A percentile compares a stretch with the other conserved stretches of the same genome.
phyloP scores from a whole-genome alignment of 1,140 invertebrate genomes.

The Centruroides sculpturatus region DNA sequence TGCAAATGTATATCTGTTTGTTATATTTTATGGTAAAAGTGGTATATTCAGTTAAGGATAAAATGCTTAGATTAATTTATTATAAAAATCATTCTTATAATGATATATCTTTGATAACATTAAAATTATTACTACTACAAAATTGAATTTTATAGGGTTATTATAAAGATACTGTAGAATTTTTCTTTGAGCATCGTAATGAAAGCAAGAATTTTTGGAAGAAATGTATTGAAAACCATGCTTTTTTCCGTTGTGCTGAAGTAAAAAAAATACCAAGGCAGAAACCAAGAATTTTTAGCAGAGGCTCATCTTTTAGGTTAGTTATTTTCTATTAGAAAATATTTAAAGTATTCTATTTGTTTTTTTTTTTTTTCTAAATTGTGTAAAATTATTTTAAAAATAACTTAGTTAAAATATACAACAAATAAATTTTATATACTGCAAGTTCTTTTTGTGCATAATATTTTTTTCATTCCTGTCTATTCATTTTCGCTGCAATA shows the following conservation, averaged over 20 bases:
- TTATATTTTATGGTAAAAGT: too few species aligned
- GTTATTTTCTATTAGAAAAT: background rate
- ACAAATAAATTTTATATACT: too few species aligned
- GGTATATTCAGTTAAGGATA: too few species aligned
- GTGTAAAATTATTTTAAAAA: too few species aligned
- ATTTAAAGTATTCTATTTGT: background rate
- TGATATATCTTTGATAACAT: background rate
- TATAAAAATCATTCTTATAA: too few species aligned
- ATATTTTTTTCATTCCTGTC: too few species aligned
- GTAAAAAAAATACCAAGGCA: constrained; percentile 65
- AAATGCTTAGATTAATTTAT: too few species aligned
- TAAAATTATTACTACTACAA: background rate
- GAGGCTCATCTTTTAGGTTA: constrained; percentile 90
- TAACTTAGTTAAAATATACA: too few species aligned
- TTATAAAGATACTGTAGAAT: constrained; percentile 95
- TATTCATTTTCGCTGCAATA: too few species aligned
- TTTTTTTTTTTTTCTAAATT: too few species aligned
- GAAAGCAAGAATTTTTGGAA: constrained; percentile 99
- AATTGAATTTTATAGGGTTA: constrained; percentile 52
- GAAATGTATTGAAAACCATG: constrained; percentile 97
- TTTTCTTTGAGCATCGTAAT: constrained; percentile 93
- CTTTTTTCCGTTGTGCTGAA: constrained; percentile 81
- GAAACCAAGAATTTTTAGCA: constrained; percentile 74
- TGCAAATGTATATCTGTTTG: too few species aligned
- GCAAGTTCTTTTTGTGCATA: too few species aligned